Conservation (phyloP, 2,113 vertebrate genomes). For the Hydropotes inermis region DNA sequence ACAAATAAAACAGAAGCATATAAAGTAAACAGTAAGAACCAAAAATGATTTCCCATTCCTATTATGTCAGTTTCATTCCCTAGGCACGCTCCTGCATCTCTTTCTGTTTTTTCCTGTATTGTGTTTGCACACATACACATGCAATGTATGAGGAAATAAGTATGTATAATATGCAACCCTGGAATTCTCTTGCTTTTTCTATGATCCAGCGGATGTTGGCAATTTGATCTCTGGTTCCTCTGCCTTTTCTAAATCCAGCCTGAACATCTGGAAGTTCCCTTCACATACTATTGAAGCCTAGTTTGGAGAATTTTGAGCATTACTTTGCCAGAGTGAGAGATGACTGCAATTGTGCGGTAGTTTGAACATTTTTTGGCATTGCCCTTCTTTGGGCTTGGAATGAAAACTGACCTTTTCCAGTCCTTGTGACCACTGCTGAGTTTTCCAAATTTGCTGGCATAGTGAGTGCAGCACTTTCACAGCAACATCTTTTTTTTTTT, state of each 20-base stretch:
- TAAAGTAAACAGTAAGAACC: neutral
- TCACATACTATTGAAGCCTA: neutral
- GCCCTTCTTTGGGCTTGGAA: neutral
- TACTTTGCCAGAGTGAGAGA: neutral
- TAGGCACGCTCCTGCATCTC: neutral
- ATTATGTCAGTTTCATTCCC: neutral
- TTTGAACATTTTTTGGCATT: neutral
- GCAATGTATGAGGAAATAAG: neutral
- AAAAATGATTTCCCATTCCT: neutral
- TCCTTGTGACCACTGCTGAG: neutral
- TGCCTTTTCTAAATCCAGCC: neutral
- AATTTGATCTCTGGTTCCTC: neutral
- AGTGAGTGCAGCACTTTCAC: neutral
- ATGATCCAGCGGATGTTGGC: neutral
- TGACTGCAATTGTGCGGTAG: fast-evolving
- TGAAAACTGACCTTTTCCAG: neutral
- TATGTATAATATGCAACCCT: neutral
- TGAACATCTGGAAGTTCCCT: neutral
- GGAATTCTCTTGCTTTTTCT: neutral
- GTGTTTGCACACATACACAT: neutral
- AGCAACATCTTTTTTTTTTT: neutral
- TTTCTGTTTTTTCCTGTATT: neutral
- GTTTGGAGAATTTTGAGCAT: neutral
- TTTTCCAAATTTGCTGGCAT: neutral
- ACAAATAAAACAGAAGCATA: neutral